These are phyloP conservation scores for Nomada fabriciana DNA, from an alignment of 2,888 invertebrate species.

Conservation along the genomic window DNA sequence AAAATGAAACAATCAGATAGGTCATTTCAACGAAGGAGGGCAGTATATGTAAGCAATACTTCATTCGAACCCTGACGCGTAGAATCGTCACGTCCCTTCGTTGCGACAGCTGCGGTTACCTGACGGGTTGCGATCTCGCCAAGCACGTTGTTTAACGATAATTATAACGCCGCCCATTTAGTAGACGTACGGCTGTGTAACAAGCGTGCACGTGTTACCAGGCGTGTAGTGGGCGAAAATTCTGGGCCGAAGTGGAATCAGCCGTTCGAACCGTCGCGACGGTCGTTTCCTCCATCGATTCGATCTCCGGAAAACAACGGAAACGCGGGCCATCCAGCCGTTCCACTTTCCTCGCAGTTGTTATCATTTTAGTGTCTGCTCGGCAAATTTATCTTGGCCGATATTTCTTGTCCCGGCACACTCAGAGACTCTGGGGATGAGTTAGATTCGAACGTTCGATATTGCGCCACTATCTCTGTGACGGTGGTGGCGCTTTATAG, in stretches of 20 bases:
- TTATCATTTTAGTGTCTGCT: conserved; percentile 46
- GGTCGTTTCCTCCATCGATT: neutral
- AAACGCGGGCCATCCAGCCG: neutral
- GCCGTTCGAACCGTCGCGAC: neutral
- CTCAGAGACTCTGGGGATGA: conserved; percentile 42
- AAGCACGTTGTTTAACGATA: conserved; percentile 68
- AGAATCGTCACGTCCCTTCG: conserved; percentile 59
- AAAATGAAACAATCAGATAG: too few relatives aligned
- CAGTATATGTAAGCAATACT: conserved; percentile 48
- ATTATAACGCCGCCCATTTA: conserved; percentile 66
- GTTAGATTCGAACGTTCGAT: conserved; percentile 55
- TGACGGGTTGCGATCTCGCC: conserved; percentile 62
- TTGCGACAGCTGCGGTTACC: conserved; percentile 67
- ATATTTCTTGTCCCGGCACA: conserved; percentile 36
- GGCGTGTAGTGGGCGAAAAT: conserved; percentile 21
- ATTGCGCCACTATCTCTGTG: conserved; percentile 31
- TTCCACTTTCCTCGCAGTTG: conserved; percentile 41
- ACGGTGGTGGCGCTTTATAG: conserved; percentile 35
- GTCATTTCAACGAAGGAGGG: too few relatives aligned
- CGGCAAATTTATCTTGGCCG: conserved; percentile 42
- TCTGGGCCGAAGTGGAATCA: neutral
- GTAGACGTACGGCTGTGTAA: conserved; percentile 25
- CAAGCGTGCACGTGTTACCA: conserved; percentile 21
- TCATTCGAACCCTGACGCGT: conserved; percentile 55
- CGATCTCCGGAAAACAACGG: conserved; percentile 8